phyloP scores from a whole-genome alignment of 2,797 vertebrate genomes.

The Pygocentrus nattereri region DNA sequence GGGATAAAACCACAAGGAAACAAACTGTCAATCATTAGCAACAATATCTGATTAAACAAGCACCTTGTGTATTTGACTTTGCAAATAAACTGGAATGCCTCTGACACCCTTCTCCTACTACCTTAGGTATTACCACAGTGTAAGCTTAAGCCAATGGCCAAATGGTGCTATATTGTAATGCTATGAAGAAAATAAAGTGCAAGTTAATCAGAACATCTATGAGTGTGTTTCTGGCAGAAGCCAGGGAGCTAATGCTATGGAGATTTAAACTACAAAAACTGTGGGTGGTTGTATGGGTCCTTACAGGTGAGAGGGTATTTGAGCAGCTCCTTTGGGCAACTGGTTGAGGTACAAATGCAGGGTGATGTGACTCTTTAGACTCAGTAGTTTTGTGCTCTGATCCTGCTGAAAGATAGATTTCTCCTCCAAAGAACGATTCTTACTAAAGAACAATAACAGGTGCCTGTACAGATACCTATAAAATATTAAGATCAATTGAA shows the following conservation, averaged over 20 bases:
- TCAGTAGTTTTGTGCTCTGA: slow-evolving; percentile 80
- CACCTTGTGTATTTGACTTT: not conserved
- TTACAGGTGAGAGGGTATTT: slow-evolving; percentile 85
- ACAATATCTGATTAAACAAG: fast-evolving
- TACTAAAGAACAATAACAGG: slow-evolving; percentile 90
- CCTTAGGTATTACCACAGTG: too few species aligned
- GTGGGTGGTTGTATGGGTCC: slow-evolving; percentile 56
- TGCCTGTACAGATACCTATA: slow-evolving; percentile 93
- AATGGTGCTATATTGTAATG: not conserved
- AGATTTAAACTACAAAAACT: not conserved
- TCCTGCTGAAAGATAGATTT: slow-evolving; percentile 88
- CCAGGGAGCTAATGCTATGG: slow-evolving; percentile 7
- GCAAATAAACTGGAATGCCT: not conserved
- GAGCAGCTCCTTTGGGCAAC: slow-evolving; percentile 91
- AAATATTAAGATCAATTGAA: slow-evolving; percentile 53
- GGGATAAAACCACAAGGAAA: not conserved
- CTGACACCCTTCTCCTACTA: too few species aligned
- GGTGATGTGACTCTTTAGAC: slow-evolving; percentile 82
- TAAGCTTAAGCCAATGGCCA: not conserved
- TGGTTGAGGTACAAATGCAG: slow-evolving; percentile 93
- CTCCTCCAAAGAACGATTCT: slow-evolving; percentile 79
- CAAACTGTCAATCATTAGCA: not conserved
- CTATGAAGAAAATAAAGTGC: not conserved
- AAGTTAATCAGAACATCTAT: too few species aligned
- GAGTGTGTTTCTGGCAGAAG: not conserved